phyloP scores from a whole-genome alignment of 2,113 vertebrate species.

The Tupaia chinensis region DNA sequence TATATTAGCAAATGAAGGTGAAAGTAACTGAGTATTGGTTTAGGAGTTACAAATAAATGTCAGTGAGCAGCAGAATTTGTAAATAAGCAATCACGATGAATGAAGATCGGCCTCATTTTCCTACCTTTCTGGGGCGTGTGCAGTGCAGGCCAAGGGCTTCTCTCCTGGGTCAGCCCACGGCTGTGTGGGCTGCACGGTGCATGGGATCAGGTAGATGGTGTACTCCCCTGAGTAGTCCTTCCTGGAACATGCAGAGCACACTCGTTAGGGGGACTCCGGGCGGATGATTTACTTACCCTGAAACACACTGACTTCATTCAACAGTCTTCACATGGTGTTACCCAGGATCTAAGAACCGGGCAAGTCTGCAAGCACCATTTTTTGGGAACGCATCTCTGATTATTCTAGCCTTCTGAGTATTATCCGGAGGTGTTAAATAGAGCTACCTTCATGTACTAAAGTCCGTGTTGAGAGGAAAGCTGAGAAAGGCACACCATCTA shows the following conservation, averaged over 20 bases:
- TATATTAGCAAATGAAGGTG: background rate
- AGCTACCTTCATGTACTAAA: background rate
- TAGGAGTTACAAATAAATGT: background rate
- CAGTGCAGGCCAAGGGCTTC: conserved; percentile 96
- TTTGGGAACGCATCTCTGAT: background rate
- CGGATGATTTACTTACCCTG: background rate
- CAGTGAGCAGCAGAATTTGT: background rate
- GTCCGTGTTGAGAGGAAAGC: background rate
- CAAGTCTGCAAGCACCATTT: background rate
- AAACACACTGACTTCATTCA: background rate
- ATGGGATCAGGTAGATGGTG: conserved; percentile 95
- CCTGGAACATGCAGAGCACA: conserved; percentile 83
- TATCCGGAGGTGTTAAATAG: background rate
- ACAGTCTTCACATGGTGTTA: background rate
- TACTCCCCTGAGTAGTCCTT: conserved; percentile 99
- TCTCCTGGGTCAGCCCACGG: conserved; percentile 96
- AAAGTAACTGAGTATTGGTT: rapidly evolving
- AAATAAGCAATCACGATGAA: background rate
- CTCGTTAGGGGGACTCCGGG: background rate
- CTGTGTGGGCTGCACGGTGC: conserved; percentile 97
- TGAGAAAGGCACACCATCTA: background rate
- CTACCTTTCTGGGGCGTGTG: conserved; percentile 97
- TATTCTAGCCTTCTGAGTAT: background rate
- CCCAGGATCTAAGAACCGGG: background rate
- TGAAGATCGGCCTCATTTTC: rapidly evolving